Percentiles rank a stretch among this genome's conserved stretches.
phyloP scores from a whole-genome alignment of 1,140 invertebrate species.

The Drosophila navojoa region DNA sequence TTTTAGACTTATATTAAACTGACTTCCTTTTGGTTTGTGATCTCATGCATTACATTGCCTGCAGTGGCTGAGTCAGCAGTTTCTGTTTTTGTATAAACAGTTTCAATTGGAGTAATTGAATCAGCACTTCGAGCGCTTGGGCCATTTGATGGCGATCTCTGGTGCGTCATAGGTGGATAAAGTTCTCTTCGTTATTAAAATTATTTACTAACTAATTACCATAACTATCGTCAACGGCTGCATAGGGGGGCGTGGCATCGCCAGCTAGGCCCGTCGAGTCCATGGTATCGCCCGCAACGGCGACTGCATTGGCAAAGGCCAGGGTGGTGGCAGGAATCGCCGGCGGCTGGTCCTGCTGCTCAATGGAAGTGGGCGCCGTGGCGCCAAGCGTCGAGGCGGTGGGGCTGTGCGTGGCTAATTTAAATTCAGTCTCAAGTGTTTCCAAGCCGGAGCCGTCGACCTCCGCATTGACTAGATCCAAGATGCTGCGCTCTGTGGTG shows the following conservation, averaged over 20 bases:
- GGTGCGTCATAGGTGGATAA: not conserved
- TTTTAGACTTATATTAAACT: too few relatives aligned
- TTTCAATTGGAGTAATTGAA: too few relatives aligned
- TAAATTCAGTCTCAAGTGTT: constrained; percentile 75
- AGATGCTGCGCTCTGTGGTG: constrained; percentile 27
- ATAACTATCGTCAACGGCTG: constrained; percentile 79
- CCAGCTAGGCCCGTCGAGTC: constrained; percentile 23
- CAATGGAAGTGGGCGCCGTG: constrained; percentile 74
- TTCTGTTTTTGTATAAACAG: too few relatives aligned
- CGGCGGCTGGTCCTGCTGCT: constrained; percentile 79
- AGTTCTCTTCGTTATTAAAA: not conserved
- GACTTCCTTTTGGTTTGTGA: too few relatives aligned
- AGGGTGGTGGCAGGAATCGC: constrained; percentile 74
- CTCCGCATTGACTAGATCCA: constrained; percentile 66
- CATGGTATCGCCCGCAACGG: constrained; percentile 60
- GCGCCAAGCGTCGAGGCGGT: constrained; percentile 25
- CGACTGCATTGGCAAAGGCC: constrained; percentile 73
- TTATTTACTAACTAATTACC: constrained; percentile 63
- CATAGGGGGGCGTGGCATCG: constrained; percentile 78
- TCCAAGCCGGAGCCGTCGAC: constrained; percentile 58
- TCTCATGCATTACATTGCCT: too few relatives aligned
- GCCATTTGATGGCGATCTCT: not conserved
- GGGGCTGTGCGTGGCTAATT: constrained; percentile 36
- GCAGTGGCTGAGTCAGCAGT: too few relatives aligned
- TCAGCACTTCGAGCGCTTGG: too few relatives aligned